Evolutionary conservation across 2,797 vertebrate species (phyloP), one percentile per base, ranked within the genome.

Genomic region (Pseudomugil tenellus): DNA sequence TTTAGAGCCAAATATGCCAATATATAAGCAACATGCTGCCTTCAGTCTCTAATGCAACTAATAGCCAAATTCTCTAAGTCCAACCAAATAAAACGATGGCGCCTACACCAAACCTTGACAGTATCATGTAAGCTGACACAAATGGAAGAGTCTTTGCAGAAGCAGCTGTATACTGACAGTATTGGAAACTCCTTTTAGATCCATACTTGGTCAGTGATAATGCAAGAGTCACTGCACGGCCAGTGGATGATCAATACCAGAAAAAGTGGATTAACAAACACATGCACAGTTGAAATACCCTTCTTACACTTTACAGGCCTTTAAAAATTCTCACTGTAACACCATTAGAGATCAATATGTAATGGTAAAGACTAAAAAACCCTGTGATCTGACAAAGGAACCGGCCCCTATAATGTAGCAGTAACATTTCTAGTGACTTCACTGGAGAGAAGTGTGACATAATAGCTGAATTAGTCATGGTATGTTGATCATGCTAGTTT

Each of bases 231-330:
- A n/a, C n/a, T n/a, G n/a, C n/a, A n/a, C n/a, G n/a, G n/a, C n/a
- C n/a, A n/a, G n/a, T n/a, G n/a, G n/a, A n/a, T 53, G 76, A 87
- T 89, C 81, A 37, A 89, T 87, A 87, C 31, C 46, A 13, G 21
- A 52, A 68, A 53, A 74, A 62, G 70, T 12, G 69, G 32, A 26
- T 54, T 62, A 51, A 43, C 41, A 63, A 28, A 68, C 19, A 59
- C 52, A 56, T 48, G 29, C 19, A 56, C 58, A 37, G 29, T 58
- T 58, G 17, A 74, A 63, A 77, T 60, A 31, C 21, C 17, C 26
- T 60, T 28, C 28, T 64, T 34, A 56, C 34, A 49, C 21, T 52
- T 53, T 56, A 63, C 41, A 67, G 31, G 25, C 66, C 41, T 54
- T 51, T 16, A 28, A 43, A 31, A 58, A 55, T 63, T 70, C 41